Conservation (phyloP, 2,113 vertebrate species). For the Stegostoma tigrinum region DNA sequence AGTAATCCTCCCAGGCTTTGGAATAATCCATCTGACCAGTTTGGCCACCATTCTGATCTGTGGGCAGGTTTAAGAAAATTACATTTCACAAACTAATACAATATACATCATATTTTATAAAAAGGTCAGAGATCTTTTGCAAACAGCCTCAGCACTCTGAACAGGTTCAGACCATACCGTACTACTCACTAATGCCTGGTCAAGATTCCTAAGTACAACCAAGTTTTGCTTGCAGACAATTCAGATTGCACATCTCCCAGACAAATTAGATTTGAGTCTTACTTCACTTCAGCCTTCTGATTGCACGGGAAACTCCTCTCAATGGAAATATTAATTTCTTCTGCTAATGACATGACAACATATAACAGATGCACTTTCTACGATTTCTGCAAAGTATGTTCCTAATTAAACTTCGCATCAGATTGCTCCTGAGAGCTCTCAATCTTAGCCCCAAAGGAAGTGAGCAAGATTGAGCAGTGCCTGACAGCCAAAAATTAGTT, state of each 20-base stretch:
- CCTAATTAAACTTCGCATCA: neutral
- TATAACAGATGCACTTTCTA: neutral
- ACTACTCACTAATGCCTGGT: neutral
- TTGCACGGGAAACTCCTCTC: neutral
- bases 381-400: neutral
- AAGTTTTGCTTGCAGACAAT: neutral
- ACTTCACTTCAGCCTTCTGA: neutral
- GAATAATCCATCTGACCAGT: conserved; percentile 60
- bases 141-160: too few relatives aligned
- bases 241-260: neutral
- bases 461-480: neutral
- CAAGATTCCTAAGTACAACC: neutral
- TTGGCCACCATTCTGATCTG: conserved; percentile 63
- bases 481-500: neutral
- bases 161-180: neutral
- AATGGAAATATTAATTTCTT: neutral
- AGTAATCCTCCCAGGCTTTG: conserved; percentile 53
- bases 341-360: neutral
- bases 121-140: neutral
- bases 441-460: neutral
- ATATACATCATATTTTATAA: neutral
- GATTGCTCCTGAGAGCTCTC: neutral
- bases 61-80: conserved; percentile 44
- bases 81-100: neutral
- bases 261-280: neutral